phyloP scores from a whole-genome alignment of 1,140 invertebrate species.

The Babylonia areolata region DNA sequence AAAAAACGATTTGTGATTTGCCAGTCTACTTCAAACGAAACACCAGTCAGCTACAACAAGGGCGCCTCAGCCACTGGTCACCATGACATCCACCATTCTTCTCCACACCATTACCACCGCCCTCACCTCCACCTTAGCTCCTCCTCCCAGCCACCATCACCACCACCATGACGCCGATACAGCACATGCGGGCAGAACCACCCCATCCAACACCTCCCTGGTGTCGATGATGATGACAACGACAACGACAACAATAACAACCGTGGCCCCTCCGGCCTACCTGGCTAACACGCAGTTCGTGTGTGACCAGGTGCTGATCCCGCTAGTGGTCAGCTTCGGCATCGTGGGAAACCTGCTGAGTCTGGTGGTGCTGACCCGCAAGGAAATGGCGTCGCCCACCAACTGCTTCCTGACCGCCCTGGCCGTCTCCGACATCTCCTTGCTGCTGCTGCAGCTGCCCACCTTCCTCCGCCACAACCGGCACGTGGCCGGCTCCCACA shows the following conservation, averaged over 20 bases:
- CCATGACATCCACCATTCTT: neutral
- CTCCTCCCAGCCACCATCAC: neutral
- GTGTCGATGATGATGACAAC: no score
- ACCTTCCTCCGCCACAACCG: slow-evolving; percentile 42
- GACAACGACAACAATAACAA: neutral
- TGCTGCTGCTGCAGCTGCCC: slow-evolving; percentile 53
- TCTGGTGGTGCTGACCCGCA: slow-evolving; percentile 88
- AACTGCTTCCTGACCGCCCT: slow-evolving; percentile 94
- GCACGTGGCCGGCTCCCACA: slow-evolving; percentile 21
- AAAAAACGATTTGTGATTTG: no score
- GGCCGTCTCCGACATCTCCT: slow-evolving; percentile 87
- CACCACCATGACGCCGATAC: no score
- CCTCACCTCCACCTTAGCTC: neutral
- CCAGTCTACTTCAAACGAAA: no score
- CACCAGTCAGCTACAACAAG: no score
- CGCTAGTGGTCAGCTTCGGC: slow-evolving; percentile 87
- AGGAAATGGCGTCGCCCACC: slow-evolving; percentile 94
- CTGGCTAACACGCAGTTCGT: slow-evolving; percentile 37
- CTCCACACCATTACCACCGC: neutral
- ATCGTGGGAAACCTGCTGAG: slow-evolving; percentile 91
- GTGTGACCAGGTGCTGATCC: slow-evolving; percentile 76
- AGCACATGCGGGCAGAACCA: no score
- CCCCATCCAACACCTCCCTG: neutral
- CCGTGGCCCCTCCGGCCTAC: slow-evolving; percentile 31
- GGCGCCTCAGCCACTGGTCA: no score